Evolutionary conservation across 2,797 vertebrate genomes (phyloP).

Genomic region (Cyprinodon diabolis): DNA sequence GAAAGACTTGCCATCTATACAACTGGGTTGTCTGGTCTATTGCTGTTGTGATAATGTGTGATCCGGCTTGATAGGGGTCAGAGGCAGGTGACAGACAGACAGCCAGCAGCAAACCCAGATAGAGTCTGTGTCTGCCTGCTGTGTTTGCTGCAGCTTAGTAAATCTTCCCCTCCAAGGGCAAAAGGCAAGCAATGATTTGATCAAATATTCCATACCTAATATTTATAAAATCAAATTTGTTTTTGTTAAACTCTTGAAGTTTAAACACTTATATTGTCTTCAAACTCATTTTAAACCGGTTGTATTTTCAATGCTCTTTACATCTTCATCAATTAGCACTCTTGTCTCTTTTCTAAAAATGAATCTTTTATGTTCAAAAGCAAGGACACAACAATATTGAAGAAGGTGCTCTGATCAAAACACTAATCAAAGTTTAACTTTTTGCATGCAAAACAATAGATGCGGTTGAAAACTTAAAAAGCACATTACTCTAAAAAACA

Average conservation of each 20-base stretch:
- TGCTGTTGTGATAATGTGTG: constrained; percentile 41
- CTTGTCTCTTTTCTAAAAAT: neutral
- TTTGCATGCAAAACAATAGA: neutral
- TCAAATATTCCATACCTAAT: neutral
- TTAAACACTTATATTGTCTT: neutral
- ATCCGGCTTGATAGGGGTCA: constrained; percentile 48
- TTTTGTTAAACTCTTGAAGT: neutral
- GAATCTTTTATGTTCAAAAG: no score
- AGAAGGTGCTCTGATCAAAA: neutral
- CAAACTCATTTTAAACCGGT: neutral
- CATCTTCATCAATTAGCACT: neutral
- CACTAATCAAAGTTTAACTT: neutral
- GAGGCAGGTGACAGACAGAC: constrained; percentile 53
- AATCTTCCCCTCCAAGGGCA: constrained; percentile 16
- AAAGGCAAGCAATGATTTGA: constrained; percentile 16
- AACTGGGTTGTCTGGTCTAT: constrained; percentile 21
- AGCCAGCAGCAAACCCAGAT: constrained; percentile 50
- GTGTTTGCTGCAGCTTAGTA: constrained; percentile 27
- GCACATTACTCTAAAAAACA: no score
- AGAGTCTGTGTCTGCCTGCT: constrained; percentile 2
- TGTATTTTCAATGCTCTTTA: neutral
- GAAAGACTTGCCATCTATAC: constrained; percentile 14
- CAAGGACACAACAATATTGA: neutral
- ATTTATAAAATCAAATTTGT: neutral
- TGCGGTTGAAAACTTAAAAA: neutral